phyloP scores from a whole-genome alignment of 2,113 vertebrate species.

The Hypanus sabinus region DNA sequence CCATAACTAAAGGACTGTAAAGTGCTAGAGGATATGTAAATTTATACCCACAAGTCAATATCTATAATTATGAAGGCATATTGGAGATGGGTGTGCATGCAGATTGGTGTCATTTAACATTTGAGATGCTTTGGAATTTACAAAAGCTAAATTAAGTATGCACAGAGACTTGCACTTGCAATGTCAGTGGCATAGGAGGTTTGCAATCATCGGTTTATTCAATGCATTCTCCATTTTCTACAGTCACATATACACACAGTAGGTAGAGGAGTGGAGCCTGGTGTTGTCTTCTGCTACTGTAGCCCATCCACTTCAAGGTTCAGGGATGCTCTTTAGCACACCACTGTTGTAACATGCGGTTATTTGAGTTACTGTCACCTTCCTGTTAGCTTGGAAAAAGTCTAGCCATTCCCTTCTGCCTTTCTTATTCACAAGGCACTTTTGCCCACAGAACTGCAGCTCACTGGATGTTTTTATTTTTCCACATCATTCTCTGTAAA shows the following conservation, averaged over 20 bases:
- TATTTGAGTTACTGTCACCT: no score
- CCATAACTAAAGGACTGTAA: neutral
- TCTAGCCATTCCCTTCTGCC: no score
- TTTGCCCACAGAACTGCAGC: no score
- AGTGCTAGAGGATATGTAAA: neutral
- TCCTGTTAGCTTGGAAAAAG: no score
- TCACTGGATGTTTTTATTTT: no score
- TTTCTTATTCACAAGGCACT: no score
- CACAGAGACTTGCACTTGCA: neutral
- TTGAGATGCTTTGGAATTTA: neutral
- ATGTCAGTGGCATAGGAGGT: neutral
- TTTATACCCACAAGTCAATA: neutral
- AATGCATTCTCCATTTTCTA: neutral
- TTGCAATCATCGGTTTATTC: neutral
- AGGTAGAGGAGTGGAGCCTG: no score
- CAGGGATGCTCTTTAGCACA: no score
- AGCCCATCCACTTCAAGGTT: no score
- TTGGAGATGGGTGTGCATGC: neutral
- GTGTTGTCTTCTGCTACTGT: no score
- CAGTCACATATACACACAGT: neutral
- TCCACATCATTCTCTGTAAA: no score
- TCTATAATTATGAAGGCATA: neutral
- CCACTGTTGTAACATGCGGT: no score
- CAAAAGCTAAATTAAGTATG: neutral
- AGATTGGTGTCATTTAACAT: neutral